Conservation (phyloP, 2,113 vertebrate genomes). For the Pelecanus crispus region DNA sequence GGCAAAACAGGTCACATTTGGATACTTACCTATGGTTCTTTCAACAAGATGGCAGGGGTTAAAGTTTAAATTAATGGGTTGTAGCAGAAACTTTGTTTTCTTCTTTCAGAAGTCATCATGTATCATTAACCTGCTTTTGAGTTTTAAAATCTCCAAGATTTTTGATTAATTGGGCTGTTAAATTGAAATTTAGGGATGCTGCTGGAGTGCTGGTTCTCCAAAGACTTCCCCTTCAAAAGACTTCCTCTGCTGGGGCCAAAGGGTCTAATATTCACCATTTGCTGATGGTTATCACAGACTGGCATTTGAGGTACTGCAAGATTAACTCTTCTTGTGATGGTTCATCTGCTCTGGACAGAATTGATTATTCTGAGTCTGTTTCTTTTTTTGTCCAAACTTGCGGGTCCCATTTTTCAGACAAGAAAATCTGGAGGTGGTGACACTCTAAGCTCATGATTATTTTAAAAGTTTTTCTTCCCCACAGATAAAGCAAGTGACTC, state of each 20-base stretch:
- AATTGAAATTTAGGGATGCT: not conserved
- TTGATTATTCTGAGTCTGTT: not conserved
- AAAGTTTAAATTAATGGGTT: not conserved
- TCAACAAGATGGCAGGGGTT: not conserved
- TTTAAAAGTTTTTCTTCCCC: not conserved
- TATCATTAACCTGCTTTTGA: not conserved
- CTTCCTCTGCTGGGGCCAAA: not conserved
- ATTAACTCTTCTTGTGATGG: not conserved
- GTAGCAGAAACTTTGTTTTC: not conserved
- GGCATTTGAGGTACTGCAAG: not conserved
- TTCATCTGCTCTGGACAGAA: not conserved
- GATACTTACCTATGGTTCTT: not conserved
- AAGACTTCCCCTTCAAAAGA: not conserved
- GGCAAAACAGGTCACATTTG: not conserved
- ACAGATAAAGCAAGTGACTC: not conserved
- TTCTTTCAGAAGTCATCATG: not conserved
- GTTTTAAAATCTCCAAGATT: not conserved
- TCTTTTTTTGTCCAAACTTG: not conserved
- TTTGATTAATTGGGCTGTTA: not conserved
- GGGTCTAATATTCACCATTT: not conserved
- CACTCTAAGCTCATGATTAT: not conserved
- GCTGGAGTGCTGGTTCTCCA: not conserved
- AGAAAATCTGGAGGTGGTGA: not conserved
- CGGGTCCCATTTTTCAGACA: not conserved
- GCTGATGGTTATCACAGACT: not conserved